Conservation (phyloP, 2,113 vertebrate species). For the Semnornis frantzii region DNA sequence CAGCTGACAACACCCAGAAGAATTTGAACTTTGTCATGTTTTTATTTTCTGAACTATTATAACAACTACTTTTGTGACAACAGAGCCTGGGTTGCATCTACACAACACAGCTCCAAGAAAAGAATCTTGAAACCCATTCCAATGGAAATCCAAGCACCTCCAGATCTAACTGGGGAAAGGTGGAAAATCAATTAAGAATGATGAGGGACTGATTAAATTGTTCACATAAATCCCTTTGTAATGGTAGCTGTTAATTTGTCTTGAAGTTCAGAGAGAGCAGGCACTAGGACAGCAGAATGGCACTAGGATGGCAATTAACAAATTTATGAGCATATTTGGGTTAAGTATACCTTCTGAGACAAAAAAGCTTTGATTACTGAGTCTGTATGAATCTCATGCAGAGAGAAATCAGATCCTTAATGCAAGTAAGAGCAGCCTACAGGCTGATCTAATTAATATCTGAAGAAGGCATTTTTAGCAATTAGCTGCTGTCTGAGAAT, state of each 20-base stretch:
- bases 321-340: background rate
- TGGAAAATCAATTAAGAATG: slow-evolving; percentile 3
- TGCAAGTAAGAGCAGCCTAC: slow-evolving; percentile 6
- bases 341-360: slow-evolving; percentile 21
- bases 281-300: background rate
- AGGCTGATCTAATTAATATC: slow-evolving; percentile 32
- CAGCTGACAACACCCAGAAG: background rate
- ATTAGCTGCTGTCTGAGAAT: background rate
- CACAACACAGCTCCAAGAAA: background rate
- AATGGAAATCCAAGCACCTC: background rate
- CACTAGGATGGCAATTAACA: background rate
- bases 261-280: background rate
- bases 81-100: background rate
- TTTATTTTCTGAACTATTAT: background rate
- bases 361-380: slow-evolving; percentile 35
- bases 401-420: slow-evolving; percentile 11
- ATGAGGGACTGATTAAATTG: background rate
- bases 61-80: background rate
- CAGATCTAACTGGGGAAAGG: background rate
- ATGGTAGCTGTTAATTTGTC: background rate
- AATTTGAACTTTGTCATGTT: background rate
- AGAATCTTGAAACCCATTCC: background rate
- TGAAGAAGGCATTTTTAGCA: slow-evolving; percentile 13
- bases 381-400: background rate
- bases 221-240: background rate